A percentile compares a stretch with the other conserved stretches of the same genome.
Evolutionary conservation across 2,113 vertebrate species (phyloP).

Genomic region (Podilymbus podiceps): DNA sequence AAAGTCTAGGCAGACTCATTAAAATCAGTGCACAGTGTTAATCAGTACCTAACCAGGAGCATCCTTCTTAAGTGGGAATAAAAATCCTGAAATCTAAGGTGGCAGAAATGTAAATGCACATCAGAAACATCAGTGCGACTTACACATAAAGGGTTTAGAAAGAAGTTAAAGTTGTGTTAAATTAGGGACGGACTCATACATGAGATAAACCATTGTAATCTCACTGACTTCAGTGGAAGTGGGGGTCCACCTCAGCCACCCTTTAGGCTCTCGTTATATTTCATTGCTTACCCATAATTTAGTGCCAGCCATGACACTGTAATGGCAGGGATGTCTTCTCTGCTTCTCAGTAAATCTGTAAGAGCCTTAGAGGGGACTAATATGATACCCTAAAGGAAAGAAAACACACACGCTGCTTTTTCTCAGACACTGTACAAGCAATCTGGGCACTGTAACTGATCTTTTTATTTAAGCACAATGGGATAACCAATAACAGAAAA

Average conservation of each 20-base stretch:
- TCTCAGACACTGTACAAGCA: background rate
- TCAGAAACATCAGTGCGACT: background rate
- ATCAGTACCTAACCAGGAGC: background rate
- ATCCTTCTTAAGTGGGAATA: background rate
- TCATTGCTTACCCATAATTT: background rate
- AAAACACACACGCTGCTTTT: background rate
- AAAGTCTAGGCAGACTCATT: background rate
- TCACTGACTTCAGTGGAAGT: background rate
- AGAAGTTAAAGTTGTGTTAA: background rate
- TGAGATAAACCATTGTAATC: background rate
- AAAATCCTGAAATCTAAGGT: background rate
- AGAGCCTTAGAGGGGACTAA: background rate
- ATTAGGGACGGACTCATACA: background rate
- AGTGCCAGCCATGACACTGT: background rate
- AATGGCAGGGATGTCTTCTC: background rate
- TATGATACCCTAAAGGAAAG: background rate
- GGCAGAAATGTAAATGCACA: background rate
- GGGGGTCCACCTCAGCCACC: too few relatives aligned
- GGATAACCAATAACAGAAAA: background rate
- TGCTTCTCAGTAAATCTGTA: background rate
- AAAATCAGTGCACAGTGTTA: background rate
- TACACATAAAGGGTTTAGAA: background rate
- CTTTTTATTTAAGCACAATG: background rate
- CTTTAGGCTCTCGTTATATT: background rate
- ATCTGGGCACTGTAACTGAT: background rate